Base-by-base conservation (phyloP, 2,113 vertebrate species). In the Canis aureus region DNA sequence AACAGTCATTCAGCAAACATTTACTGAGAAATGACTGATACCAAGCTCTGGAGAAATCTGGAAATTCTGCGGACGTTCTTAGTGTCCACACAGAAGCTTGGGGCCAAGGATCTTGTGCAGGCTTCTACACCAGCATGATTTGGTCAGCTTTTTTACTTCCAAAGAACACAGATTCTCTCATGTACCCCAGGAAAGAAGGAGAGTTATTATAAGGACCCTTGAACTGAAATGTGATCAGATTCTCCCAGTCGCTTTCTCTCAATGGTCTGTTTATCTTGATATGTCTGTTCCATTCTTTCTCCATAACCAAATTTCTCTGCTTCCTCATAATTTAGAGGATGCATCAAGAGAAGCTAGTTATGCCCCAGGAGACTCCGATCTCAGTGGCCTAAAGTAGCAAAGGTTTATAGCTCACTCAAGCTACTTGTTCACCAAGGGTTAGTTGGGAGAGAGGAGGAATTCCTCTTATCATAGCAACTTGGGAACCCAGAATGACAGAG, bases 11-110 rank as follows among this genome's bases (percentile, higher is more conserved):
- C 57, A 59, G 79, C 38, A 85, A 85, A 86, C 57, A 64, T 60
- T 74, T 84, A 82, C 86, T 89, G 82, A 79, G 79, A 90, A 79
- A 59, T 59, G 29, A 69, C 64, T 82, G 49, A 71, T 81, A 74
- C 23, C 15, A 86, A 94, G 67, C 38, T 15, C 8, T 11, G 20
- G 49, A 69, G 84, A 74, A 89, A 60, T n/a, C 23, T 69, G 53
- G 73, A 90, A 64, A 93, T 74, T 76, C 79, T 7, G 22, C 20
- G 3, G 15, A 29, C 11, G 7, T 69, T 57, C n/a, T 53, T 78
- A 51, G 23, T 20, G 35, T 71, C 76, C 49, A 91, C 69, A 57
- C 2, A 81, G 51, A 96, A 71, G 59, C 60, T 71, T 20, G 12
- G 53, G 49, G 57, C 55, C 83, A 87, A 49, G 32, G 60, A 62